Evolutionary conservation across 2,797 vertebrate species (phyloP).

Genomic region (Somateria mollissima): DNA sequence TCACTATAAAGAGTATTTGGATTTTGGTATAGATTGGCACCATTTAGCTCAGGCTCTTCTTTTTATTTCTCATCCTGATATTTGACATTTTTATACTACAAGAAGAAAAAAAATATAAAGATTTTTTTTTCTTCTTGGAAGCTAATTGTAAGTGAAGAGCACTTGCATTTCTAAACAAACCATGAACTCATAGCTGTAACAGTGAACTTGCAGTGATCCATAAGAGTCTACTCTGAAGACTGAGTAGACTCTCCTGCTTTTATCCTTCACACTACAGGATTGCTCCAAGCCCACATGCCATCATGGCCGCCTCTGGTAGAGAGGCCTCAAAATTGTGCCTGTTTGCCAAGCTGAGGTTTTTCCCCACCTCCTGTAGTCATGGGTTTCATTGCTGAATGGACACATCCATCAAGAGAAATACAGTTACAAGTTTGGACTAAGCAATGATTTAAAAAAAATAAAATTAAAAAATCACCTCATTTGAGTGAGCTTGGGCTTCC

Average conservation of each 20-base stretch:
- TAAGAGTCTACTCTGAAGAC: background rate
- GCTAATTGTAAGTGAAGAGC: slow-evolving; percentile 13
- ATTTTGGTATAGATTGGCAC: background rate
- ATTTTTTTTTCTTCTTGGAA: background rate
- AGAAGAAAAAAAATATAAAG: background rate
- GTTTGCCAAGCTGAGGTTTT: background rate
- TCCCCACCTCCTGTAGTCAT: background rate
- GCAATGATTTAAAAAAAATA: background rate
- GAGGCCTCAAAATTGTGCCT: background rate
- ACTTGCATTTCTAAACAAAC: background rate
- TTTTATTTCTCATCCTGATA: background rate
- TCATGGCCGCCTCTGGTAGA: background rate
- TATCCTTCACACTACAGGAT: background rate
- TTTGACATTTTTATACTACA: background rate
- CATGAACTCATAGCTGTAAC: background rate
- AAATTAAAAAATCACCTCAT: background rate
- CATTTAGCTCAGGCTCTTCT: background rate
- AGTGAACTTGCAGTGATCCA: background rate
- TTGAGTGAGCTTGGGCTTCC: background rate
- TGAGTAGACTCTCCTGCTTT: background rate
- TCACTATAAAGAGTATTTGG: slow-evolving; percentile 42
- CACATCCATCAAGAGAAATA: background rate
- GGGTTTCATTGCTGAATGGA: background rate
- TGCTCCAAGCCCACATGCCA: background rate
- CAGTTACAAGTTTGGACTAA: background rate